Base-by-base conservation (phyloP, 2,113 vertebrate species). In the Osmerus mordax region DNA sequence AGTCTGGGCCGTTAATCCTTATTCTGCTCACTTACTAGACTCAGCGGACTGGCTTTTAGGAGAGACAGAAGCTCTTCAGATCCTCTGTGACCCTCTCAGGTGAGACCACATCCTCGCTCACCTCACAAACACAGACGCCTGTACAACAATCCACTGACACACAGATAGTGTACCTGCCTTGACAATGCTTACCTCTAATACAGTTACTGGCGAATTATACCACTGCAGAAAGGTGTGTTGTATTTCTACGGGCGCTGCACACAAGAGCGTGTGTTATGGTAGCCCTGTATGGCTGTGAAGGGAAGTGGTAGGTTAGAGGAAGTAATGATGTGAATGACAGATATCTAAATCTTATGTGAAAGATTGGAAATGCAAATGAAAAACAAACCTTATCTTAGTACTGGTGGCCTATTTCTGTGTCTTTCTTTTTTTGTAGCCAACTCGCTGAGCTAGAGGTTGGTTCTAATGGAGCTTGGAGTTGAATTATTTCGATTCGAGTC, bases 81-180 rank as follows among this genome's bases (percentile, higher is more conserved):
- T 86, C 58, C 74, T 70, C 79, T 82, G 74, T 75, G 70, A 81
- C 69, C 41, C 41, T 47, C 21, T 41, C 83, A 92, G 89, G 91
- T 91, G 84, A 88, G 91, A 52, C 28, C 71, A n/a, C 68, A 53
- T 4, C 25, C 23, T 52, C 41, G 1, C 55, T n/a, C 55, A 4
- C n/a, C 15, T 19, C 55, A 56, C 55, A 56, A 7, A 16, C 55
- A 56, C 54, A 14, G 25, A 28, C 25, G 25, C 15, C 55, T 56
- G 16, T 56, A 19, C 15, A 18, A 6, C 15, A 16, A 18, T 8
- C 15, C n/a, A 56, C 55, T n/a, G 16, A 56, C 7, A 56, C 15
- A 5, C 1, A 56, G 15, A 18, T 8, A 19, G 55, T 7, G 3
- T 56, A 56, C 6, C 15, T 15, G 4, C 18, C 54, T 14, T 14